phyloP scores from a whole-genome alignment of 2,888 invertebrate genomes.

The Shargacucullia verbasci region DNA sequence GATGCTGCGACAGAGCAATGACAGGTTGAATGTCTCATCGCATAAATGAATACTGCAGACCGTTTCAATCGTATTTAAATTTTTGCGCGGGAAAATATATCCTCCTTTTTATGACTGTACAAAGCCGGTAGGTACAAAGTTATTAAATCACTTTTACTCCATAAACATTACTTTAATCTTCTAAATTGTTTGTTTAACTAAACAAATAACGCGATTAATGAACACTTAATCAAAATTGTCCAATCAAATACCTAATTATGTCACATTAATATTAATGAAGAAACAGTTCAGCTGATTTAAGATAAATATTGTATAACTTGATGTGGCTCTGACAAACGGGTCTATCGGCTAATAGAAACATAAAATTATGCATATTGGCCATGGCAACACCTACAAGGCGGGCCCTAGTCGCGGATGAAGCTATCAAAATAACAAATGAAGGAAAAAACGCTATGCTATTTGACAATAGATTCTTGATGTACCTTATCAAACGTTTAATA shows the following conservation, averaged over 20 bases:
- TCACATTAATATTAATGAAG: slow-evolving; percentile 40
- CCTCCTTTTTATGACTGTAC: neutral
- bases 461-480: slow-evolving; percentile 12
- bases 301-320: slow-evolving; percentile 36
- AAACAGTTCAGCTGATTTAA: slow-evolving; percentile 35
- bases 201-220: slow-evolving; percentile 14
- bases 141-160: neutral
- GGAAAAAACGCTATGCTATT: slow-evolving; percentile 24
- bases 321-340: slow-evolving; percentile 35
- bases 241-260: slow-evolving; percentile 30
- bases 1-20: slow-evolving; percentile 22
- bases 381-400: slow-evolving; percentile 63
- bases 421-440: slow-evolving; percentile 56
- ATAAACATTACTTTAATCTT: neutral
- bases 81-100: slow-evolving; percentile 52
- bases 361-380: slow-evolving; percentile 72
- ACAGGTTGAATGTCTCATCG: slow-evolving; percentile 24
- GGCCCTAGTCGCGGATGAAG: slow-evolving; percentile 53
- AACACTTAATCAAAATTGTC: slow-evolving; percentile 15
- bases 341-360: slow-evolving; percentile 62
- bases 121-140: neutral
- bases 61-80: slow-evolving; percentile 9
- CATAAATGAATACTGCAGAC: slow-evolving; percentile 18
- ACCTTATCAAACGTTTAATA: slow-evolving; percentile 8
- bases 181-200: slow-evolving; percentile 18